These are phyloP conservation scores for Nephila pilipes DNA, from an alignment of 1,140 invertebrate species.

Conservation along the genomic window DNA sequence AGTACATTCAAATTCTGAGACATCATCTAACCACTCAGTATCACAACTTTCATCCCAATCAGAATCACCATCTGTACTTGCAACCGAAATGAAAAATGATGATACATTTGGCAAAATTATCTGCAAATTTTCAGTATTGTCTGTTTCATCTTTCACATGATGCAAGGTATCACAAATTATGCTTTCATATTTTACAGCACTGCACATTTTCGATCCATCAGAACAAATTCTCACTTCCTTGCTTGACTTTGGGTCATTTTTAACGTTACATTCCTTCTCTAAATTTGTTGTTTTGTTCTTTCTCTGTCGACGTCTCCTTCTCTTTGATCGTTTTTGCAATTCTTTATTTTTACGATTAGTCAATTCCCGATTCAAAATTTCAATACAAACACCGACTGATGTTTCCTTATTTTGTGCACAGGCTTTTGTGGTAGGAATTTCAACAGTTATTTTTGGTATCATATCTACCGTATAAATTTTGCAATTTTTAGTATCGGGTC, in stretches of 20 bases:
- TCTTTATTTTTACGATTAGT: slow-evolving; percentile 40
- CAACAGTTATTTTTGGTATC: neutral
- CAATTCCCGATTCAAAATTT: slow-evolving; percentile 21
- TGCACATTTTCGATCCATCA: neutral
- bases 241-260: neutral
- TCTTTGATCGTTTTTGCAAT: slow-evolving; percentile 32
- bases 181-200: neutral
- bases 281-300: slow-evolving; percentile 4
- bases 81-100: slow-evolving; percentile 33
- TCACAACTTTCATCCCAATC: slow-evolving; percentile 55
- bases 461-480: neutral
- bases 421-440: neutral
- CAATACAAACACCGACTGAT: neutral
- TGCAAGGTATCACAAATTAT: neutral
- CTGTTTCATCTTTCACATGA: slow-evolving; percentile 8
- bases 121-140: neutral
- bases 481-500: too few species aligned
- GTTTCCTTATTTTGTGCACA: neutral
- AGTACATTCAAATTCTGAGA: slow-evolving; percentile 26
- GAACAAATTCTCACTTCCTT: neutral
- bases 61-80: slow-evolving; percentile 46
- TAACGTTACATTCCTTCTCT: neutral
- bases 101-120: slow-evolving; percentile 31
- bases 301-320: slow-evolving; percentile 29
- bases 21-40: slow-evolving; percentile 17